Conservation (phyloP, 2,888 invertebrate genomes). For the Hypsopygia costalis region DNA sequence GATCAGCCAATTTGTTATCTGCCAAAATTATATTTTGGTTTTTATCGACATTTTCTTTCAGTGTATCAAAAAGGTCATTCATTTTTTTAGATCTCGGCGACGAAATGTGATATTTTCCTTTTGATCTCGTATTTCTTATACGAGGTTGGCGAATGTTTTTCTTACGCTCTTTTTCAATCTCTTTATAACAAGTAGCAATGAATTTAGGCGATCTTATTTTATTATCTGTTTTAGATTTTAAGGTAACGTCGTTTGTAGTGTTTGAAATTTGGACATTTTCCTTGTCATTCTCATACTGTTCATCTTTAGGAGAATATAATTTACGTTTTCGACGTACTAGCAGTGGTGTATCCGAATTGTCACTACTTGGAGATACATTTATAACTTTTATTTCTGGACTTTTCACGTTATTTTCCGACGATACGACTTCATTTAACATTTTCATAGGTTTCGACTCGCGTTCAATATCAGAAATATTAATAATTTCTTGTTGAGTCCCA, state of each 20-base stretch:
- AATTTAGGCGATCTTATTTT: slow-evolving; percentile 28
- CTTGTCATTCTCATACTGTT: slow-evolving; percentile 23
- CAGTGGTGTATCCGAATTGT: slow-evolving; percentile 16
- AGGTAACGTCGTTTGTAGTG: slow-evolving; percentile 21
- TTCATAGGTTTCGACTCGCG: slow-evolving; percentile 16
- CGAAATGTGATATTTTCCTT: slow-evolving; percentile 9
- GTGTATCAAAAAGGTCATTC: slow-evolving; percentile 49
- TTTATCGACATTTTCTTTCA: slow-evolving; percentile 41
- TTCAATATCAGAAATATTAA: slow-evolving; percentile 11
- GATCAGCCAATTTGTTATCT: slow-evolving; percentile 26
- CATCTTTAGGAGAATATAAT: slow-evolving; percentile 54
- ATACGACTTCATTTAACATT: neutral
- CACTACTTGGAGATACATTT: slow-evolving; percentile 6
- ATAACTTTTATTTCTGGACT: neutral
- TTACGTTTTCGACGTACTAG: too few species aligned
- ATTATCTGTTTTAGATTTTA: slow-evolving; percentile 23
- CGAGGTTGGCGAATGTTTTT: slow-evolving; percentile 32
- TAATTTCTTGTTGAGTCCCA: slow-evolving; percentile 13
- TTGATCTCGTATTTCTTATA: slow-evolving; percentile 29
- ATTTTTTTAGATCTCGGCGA: slow-evolving; percentile 46
- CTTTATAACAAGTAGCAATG: slow-evolving; percentile 48
- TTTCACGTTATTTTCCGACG: neutral
- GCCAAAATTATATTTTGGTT: slow-evolving; percentile 34
- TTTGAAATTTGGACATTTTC: slow-evolving; percentile 3
- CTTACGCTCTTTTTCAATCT: slow-evolving; percentile 48